These are phyloP conservation scores for Syngnathus rostellatus DNA, from an alignment of 2,797 vertebrate species.

Conservation along the genomic window DNA sequence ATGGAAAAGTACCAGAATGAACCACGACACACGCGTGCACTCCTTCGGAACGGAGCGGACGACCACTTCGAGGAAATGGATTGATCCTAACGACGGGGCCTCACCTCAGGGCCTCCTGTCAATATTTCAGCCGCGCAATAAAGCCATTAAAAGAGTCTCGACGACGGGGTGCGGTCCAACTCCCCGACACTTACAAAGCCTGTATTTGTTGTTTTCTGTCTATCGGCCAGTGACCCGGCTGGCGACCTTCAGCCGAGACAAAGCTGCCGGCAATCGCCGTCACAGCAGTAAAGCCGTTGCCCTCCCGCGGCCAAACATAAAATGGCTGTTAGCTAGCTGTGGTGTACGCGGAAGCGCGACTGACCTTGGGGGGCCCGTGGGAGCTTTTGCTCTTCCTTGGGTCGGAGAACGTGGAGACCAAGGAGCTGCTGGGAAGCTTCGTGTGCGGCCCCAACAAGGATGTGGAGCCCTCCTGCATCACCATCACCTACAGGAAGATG, in stretches of 20 bases:
- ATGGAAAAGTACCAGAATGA: no score
- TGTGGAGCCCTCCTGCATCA: slow-evolving; percentile 82
- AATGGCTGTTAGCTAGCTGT: slow-evolving; percentile 2
- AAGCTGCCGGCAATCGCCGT: slow-evolving; percentile 39
- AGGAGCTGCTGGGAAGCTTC: slow-evolving; percentile 79
- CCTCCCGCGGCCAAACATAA: slow-evolving; percentile 26
- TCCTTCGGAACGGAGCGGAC: slow-evolving; percentile 17
- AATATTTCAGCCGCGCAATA: slow-evolving; percentile 68
- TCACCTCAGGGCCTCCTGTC: slow-evolving; percentile 53
- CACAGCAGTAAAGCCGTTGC: slow-evolving; percentile 32
- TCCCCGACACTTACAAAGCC: slow-evolving; percentile 50
- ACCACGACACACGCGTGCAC: slow-evolving; percentile 17
- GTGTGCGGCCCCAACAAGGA: slow-evolving; percentile 79
- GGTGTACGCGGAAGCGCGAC: slow-evolving; percentile 26
- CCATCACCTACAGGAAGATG: slow-evolving; percentile 73
- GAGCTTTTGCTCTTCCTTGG: slow-evolving; percentile 82
- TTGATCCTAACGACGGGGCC: slow-evolving; percentile 43
- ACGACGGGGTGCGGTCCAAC: slow-evolving; percentile 58
- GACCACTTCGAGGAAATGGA: slow-evolving; percentile 27
- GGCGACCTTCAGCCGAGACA: slow-evolving; percentile 45
- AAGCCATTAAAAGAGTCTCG: slow-evolving; percentile 71
- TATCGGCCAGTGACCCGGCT: slow-evolving; percentile 50
- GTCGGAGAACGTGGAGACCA: slow-evolving; percentile 73
- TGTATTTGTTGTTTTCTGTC: slow-evolving; percentile 37
- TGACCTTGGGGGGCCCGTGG: slow-evolving; percentile 80